Conservation (phyloP, 1,140 invertebrate species). For the Drosophila teissieri region DNA sequence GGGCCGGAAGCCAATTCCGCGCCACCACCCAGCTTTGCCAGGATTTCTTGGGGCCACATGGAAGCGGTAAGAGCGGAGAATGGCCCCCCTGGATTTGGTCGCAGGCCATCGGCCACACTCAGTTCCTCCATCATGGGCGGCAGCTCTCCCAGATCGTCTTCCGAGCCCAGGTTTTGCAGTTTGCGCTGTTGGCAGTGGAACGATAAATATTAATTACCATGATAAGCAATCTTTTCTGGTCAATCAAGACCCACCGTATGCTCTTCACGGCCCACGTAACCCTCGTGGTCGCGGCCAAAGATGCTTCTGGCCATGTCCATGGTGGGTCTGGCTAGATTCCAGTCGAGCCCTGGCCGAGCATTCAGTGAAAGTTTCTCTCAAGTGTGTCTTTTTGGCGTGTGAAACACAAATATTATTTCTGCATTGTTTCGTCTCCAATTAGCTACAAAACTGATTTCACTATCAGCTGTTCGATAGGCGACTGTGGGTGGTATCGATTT, state of each 20-base stretch:
- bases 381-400: slow-evolving; percentile 16
- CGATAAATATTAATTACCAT: slow-evolving; percentile 57
- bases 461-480: slow-evolving; percentile 42
- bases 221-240: slow-evolving; percentile 67
- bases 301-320: slow-evolving; percentile 95
- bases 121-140: slow-evolving; percentile 87
- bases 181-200: slow-evolving; percentile 86
- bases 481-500: slow-evolving; percentile 36
- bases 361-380: slow-evolving; percentile 21
- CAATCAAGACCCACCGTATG: slow-evolving; percentile 87
- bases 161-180: slow-evolving; percentile 91
- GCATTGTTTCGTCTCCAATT: slow-evolving; percentile 45
- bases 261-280: slow-evolving; percentile 93
- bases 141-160: slow-evolving; percentile 91
- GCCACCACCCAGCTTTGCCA: slow-evolving; percentile 91
- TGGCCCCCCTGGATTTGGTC: slow-evolving; percentile 90
- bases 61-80: slow-evolving; percentile 96
- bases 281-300: slow-evolving; percentile 94
- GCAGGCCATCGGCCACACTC: slow-evolving; percentile 88
- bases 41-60: slow-evolving; percentile 98
- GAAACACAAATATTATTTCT: slow-evolving; percentile 27
- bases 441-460: slow-evolving; percentile 33
- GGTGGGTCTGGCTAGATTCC: slow-evolving; percentile 13
- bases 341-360: slow-evolving; percentile 11
- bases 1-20: slow-evolving; percentile 84